These are phyloP conservation scores for Adrianichthys oophorus DNA, from an alignment of 2,797 vertebrate genomes.

Conservation along the genomic window DNA sequence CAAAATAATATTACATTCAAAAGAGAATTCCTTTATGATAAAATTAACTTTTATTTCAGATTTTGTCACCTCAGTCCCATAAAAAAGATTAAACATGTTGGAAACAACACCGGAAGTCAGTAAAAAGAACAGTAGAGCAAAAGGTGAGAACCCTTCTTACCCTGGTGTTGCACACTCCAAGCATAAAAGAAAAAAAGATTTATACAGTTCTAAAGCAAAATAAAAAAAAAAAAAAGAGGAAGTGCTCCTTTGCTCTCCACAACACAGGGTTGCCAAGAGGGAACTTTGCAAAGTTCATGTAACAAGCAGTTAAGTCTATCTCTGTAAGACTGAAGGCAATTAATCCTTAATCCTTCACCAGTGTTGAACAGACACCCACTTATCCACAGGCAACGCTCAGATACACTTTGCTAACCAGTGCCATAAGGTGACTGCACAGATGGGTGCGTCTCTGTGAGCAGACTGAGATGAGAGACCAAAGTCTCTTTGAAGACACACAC, in stretches of 20 bases:
- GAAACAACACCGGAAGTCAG: slow-evolving; percentile 14
- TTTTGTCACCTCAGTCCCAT: too few species aligned
- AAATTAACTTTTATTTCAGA: too few species aligned
- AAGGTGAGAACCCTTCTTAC: slow-evolving; percentile 62
- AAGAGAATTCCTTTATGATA: too few species aligned
- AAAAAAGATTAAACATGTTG: neutral
- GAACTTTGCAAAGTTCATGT: slow-evolving; percentile 67
- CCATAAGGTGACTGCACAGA: slow-evolving; percentile 54
- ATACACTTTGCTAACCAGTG: slow-evolving; percentile 58
- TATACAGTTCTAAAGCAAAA: slow-evolving; percentile 25
- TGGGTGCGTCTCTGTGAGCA: slow-evolving; percentile 52
- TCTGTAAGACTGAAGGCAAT: slow-evolving; percentile 71
- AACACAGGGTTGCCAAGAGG: slow-evolving; percentile 42
- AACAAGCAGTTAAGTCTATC: slow-evolving; percentile 69
- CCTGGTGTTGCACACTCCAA: slow-evolving; percentile 35
- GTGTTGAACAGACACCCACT: slow-evolving; percentile 10
- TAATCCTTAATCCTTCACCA: slow-evolving; percentile 72
- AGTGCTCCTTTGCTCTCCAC: slow-evolving; percentile 38
- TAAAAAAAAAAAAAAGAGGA: slow-evolving; percentile 27
- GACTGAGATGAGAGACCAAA: slow-evolving; percentile 61
- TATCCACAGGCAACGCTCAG: slow-evolving; percentile 21
- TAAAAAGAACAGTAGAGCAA: slow-evolving; percentile 18
- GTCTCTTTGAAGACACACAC: slow-evolving; percentile 47
- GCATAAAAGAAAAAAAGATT: slow-evolving; percentile 22
- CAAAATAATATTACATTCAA: too few species aligned